Percentiles rank a stretch among this genome's conserved stretches.
These are phyloP conservation scores for Ictidomys tridecemlineatus DNA, from an alignment of 2,113 vertebrate genomes.

Conservation along the genomic window DNA sequence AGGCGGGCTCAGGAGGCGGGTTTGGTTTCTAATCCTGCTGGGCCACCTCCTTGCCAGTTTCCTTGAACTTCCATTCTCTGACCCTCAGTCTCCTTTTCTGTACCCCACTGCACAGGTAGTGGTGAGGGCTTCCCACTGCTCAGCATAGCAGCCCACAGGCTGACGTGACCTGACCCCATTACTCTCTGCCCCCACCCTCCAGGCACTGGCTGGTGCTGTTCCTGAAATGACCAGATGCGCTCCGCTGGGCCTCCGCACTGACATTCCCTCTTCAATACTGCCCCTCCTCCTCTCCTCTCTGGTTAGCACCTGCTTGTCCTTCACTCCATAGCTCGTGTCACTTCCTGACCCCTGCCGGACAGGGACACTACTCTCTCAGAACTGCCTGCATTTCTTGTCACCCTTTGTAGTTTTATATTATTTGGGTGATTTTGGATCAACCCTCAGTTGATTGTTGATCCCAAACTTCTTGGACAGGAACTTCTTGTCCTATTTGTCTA, in stretches of 20 bases:
- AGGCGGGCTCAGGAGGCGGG: not conserved
- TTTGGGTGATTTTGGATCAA: not conserved
- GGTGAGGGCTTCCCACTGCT: not conserved
- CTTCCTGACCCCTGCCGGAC: not conserved
- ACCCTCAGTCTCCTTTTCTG: not conserved
- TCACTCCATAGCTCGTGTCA: not conserved
- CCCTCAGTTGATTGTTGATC: not conserved
- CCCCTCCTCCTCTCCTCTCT: not conserved
- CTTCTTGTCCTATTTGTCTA: not conserved
- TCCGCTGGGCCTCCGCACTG: not conserved
- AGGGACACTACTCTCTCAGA: too few relatives aligned
- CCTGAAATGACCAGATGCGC: not conserved
- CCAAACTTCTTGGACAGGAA: not conserved
- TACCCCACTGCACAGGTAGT: not conserved
- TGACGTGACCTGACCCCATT: not conserved
- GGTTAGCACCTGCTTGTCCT: not conserved
- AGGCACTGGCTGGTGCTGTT: fast-evolving
- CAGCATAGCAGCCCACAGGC: not conserved
- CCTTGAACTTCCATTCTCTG: not conserved
- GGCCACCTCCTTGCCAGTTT: not conserved
- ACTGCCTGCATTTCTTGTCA: not conserved
- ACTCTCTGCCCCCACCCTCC: too few relatives aligned
- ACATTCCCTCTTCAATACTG: not conserved
- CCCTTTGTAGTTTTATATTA: not conserved
- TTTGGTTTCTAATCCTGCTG: too few relatives aligned